phyloP scores from a whole-genome alignment of 2,113 vertebrate species.

The Ceyx margarethae region DNA sequence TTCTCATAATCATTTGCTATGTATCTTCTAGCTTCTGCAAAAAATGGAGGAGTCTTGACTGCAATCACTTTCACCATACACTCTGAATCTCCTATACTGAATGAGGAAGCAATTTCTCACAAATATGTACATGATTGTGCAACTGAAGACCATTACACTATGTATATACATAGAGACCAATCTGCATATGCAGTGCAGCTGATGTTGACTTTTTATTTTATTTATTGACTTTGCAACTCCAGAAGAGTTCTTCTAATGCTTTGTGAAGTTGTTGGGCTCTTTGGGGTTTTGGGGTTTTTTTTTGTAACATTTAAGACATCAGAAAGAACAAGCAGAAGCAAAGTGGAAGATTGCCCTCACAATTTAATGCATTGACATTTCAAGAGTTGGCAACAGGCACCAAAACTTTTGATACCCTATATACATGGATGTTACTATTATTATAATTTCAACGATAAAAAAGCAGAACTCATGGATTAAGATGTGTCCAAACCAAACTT shows the following conservation, averaged over 20 bases:
- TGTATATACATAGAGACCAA: not conserved
- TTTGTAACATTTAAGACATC: not conserved
- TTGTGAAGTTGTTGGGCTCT: not conserved
- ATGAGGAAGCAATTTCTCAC: not conserved
- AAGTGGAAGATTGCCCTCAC: not conserved
- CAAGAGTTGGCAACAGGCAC: not conserved
- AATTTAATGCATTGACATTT: not conserved
- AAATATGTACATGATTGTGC: not conserved
- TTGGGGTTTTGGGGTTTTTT: no score
- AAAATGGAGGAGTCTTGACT: not conserved
- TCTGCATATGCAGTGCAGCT: not conserved
- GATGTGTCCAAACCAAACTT: not conserved
- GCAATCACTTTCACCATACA: not conserved
- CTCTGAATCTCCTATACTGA: not conserved
- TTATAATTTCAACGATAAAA: not conserved
- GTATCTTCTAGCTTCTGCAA: not conserved
- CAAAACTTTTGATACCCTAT: accelerated
- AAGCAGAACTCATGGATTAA: not conserved
- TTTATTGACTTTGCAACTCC: not conserved
- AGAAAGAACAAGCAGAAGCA: not conserved
- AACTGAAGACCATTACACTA: not conserved
- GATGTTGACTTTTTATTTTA: not conserved
- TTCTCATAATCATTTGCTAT: conserved; percentile 5
- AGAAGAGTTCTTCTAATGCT: not conserved
- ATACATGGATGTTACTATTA: not conserved